These are phyloP conservation scores for Nibea albiflora DNA, from an alignment of 2,113 vertebrate genomes.

Conservation along the genomic window DNA sequence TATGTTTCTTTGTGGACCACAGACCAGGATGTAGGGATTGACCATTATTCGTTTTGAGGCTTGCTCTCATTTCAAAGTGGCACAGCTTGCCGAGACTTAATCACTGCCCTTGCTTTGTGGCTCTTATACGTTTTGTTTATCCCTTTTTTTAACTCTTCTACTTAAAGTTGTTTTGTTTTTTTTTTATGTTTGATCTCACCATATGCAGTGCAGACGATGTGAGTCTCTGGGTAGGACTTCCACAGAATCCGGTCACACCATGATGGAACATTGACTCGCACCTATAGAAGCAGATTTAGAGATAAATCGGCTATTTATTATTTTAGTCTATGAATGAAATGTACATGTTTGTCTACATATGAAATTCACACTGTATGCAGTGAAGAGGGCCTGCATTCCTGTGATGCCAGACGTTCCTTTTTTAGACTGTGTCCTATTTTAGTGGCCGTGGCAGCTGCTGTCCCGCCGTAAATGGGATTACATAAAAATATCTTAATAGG, in stretches of 20 bases:
- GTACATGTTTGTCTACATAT: not conserved
- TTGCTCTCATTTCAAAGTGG: conserved; percentile 28
- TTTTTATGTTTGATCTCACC: conserved; percentile 78
- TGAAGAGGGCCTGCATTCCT: conserved; percentile 3
- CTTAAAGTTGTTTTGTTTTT: too few relatives aligned
- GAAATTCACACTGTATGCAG: not conserved
- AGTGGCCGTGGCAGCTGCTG: conserved; percentile 55
- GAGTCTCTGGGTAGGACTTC: conserved; percentile 90
- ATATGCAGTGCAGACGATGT: conserved; percentile 87
- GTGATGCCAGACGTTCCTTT: conserved; percentile 27
- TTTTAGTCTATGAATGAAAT: too few relatives aligned
- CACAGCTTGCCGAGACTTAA: not conserved
- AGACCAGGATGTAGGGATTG: conserved; percentile 40
- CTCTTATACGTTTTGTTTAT: not conserved
- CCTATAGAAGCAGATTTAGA: conserved; percentile 73
- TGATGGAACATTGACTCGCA: conserved; percentile 89
- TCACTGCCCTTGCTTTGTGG: not conserved
- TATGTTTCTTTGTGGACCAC: conserved; percentile 47
- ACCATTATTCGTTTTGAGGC: conserved; percentile 20
- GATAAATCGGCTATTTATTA: not conserved
- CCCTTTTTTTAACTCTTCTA: not conserved
- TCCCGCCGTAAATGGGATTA: conserved; percentile 42
- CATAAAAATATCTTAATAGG: conserved; percentile 33
- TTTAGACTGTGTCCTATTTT: conserved; percentile 61
- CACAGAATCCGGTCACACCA: conserved; percentile 93